phyloP scores from a whole-genome alignment of 2,888 invertebrate genomes.

The Chouioia cunea region DNA sequence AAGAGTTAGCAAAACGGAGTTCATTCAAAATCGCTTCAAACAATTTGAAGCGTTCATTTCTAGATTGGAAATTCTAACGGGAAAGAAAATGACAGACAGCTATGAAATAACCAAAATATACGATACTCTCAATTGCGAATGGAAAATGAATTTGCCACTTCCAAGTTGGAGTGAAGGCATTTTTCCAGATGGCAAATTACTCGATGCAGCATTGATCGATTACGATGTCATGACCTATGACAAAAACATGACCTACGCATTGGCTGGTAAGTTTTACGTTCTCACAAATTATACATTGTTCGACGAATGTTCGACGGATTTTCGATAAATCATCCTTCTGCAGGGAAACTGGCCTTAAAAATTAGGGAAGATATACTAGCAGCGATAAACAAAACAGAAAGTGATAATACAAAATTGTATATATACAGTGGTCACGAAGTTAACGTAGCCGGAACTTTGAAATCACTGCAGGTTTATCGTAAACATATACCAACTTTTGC shows the following conservation, averaged over 20 bases:
- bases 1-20: slow-evolving; percentile 31
- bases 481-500: slow-evolving; percentile 73
- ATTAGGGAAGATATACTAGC: slow-evolving; percentile 64
- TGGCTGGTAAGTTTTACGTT: slow-evolving; percentile 65
- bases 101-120: slow-evolving; percentile 43
- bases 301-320: too few relatives aligned
- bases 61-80: slow-evolving; percentile 34
- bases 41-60: slow-evolving; percentile 33
- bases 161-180: slow-evolving; percentile 72
- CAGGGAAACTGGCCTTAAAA: slow-evolving; percentile 69
- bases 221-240: slow-evolving; percentile 72
- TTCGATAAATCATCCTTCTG: slow-evolving; percentile 63
- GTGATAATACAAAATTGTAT: slow-evolving; percentile 68
- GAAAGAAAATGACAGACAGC: slow-evolving; percentile 30
- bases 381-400: slow-evolving; percentile 56
- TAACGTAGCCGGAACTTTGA: slow-evolving; percentile 73
- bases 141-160: slow-evolving; percentile 71
- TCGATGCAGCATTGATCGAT: slow-evolving; percentile 69
- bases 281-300: not conserved
- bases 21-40: slow-evolving; percentile 22
- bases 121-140: slow-evolving; percentile 63
- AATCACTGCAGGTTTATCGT: slow-evolving; percentile 71
- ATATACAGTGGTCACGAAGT: slow-evolving; percentile 75
- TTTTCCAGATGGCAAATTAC: slow-evolving; percentile 67
- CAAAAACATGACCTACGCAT: slow-evolving; percentile 69